Percentiles rank a stretch among this genome's conserved stretches.
These are phyloP conservation scores for Actinemys pallida DNA, from an alignment of 2,113 vertebrate species.

Conservation along the genomic window DNA sequence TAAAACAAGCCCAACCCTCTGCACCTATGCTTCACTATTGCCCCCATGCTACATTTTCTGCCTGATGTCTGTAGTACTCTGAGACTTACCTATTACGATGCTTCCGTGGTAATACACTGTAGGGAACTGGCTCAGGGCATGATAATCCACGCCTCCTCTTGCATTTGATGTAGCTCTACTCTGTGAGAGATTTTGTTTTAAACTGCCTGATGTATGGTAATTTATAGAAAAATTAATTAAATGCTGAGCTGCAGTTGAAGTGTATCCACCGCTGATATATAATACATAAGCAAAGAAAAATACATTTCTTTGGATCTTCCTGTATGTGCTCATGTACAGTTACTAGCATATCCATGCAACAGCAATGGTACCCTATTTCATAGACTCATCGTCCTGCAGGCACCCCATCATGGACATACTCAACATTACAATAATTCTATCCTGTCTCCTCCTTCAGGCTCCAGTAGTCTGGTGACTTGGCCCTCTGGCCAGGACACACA, in stretches of 20 bases:
- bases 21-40: not conserved
- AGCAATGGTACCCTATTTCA: not conserved
- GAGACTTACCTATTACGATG: not conserved
- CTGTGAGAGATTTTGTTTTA: not conserved
- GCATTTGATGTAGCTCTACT: not conserved
- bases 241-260: not conserved
- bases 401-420: not conserved
- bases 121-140: not conserved
- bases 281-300: not conserved
- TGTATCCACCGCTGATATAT: not conserved
- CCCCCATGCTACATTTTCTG: not conserved
- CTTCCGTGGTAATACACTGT: not conserved
- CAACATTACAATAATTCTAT: not conserved
- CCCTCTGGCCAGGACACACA: too few relatives aligned
- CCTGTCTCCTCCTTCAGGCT: too few relatives aligned
- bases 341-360: not conserved
- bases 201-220: not conserved
- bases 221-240: not conserved
- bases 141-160: not conserved
- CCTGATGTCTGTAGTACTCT: not conserved
- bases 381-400: not conserved
- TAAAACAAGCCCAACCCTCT: not conserved
- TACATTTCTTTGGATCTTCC: not conserved
- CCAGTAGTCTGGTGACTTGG: too few relatives aligned
- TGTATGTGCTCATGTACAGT: not conserved